A percentile compares a stretch with the other conserved stretches of the same genome.
phyloP scores from a whole-genome alignment of 2,888 invertebrate genomes.

The Drosophila mulleri region DNA sequence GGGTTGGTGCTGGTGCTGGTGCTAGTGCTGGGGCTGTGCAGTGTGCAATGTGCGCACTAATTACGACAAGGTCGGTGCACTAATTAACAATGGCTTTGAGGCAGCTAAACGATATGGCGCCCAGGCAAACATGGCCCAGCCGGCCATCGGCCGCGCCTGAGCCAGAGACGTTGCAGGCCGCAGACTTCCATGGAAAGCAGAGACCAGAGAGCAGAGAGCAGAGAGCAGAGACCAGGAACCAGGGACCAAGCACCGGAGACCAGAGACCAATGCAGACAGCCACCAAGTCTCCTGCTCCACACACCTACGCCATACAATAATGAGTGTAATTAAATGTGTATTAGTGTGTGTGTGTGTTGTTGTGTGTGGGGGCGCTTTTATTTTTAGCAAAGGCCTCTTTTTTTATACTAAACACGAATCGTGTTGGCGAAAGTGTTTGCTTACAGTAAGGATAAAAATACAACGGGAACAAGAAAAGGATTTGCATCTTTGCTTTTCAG shows the following conservation, averaged over 20 bases:
- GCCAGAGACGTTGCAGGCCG: conserved; percentile 1
- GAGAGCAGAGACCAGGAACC: conserved; percentile 13
- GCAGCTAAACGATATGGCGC: conserved; percentile 69
- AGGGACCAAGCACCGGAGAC: conserved; percentile 21
- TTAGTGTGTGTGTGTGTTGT: not conserved
- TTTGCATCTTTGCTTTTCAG: not conserved
- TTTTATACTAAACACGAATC: conserved; percentile 8
- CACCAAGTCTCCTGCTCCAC: conserved; percentile 13
- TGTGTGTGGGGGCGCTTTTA: not conserved
- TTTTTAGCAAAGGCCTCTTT: conserved; percentile 6
- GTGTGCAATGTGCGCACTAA: conserved; percentile 71
- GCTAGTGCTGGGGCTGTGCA: conserved; percentile 8
- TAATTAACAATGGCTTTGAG: conserved; percentile 79
- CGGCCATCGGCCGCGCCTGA: conserved; percentile 2
- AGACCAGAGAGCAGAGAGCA: not conserved
- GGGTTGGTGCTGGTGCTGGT: not conserved
- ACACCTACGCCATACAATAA: conserved; percentile 2
- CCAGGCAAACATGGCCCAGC: conserved; percentile 31
- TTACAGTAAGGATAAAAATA: not conserved
- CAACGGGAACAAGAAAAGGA: not conserved
- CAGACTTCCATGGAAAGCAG: conserved; percentile 12
- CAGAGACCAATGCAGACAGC: conserved; percentile 12
- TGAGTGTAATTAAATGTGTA: conserved; percentile 11
- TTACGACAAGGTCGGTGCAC: conserved; percentile 77
- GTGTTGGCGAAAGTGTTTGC: conserved; percentile 9